Base-by-base conservation (phyloP, 2,113 vertebrate genomes). In the Pluvialis apricaria region DNA sequence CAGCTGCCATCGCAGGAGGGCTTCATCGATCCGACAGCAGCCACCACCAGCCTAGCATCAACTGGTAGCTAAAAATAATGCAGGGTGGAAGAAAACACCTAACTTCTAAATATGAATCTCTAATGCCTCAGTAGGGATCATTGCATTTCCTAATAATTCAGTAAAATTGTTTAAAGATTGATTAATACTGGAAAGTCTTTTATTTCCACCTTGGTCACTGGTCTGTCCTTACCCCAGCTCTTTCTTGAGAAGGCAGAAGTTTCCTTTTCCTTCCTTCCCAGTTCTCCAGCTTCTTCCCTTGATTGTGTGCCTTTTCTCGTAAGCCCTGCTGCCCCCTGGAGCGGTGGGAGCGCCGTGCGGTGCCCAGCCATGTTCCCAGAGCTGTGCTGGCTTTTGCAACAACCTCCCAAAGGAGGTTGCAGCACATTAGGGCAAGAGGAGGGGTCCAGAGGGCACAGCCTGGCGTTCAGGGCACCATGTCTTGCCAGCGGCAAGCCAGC, bases 61-160 rank as follows among this genome's bases (percentile, higher is more conserved):
- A 34, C 3, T 34, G 14, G 24, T 25, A 86, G 60, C 92, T 96
- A 90, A 96, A 94, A 95, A 82, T 96, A 92, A n/a, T 3, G 0
- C 14, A n/a, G 44, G 9, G 38, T 79, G 31, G 25, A 58, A 91
- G 85, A 95, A 92, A 71, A 1, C n/a, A 94, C 88, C 42, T 84
- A 94, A 68, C 72, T 82, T 95, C 92, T 96, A 92, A 94, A 96
- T 95, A 96, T 95, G 96, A 95, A 94, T 94, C 70, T 64, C 38
- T 85, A 84, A 86, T 96, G 84, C 75, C 32, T 96, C 85, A 64
- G 52, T 49, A 76, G 95, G 83, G 89, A 97, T 90, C 82, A 72
- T 28, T 94, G 91, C 80, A 86, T 89, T 97, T 97, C 91, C 92
- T 94, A 93, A 96, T 91, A 82, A 71, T 96, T 52, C 80, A 52